Base-by-base conservation (phyloP, 2,888 invertebrate species). In the Stictocephala bisonia region DNA sequence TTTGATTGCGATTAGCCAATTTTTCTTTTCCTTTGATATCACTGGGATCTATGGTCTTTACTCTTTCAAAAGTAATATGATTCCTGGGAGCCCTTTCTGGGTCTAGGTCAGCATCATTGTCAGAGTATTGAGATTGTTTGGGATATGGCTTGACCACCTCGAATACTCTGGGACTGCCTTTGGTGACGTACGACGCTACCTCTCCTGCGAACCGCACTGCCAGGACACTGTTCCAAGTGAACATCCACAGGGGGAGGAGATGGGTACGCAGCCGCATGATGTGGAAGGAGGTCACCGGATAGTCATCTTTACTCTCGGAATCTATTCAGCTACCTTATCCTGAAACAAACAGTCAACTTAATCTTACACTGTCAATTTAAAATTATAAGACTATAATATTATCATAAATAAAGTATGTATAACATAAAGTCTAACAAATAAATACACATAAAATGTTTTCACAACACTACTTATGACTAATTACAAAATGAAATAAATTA, bases 271-370 rank as follows among this genome's bases (percentile, higher is more conserved):
- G 44, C 44, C 64, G 64, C 64, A 64, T 64, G 11, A 24, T 64
- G 18, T 11, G 22, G 13, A 6, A 11, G 22, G 15, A 15, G 44
- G 44, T 64, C 44, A 64, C 44, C 64, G 44, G 3, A 2, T 15
- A n/a, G 15, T 15, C 64, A 60, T 60, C 41, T 60, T 60, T 41
- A 15, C 64, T n/a, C n/a, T n/a, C n/a, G n/a, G n/a, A n/a, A n/a
- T n/a, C n/a, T n/a, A n/a, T n/a, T n/a, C n/a, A n/a, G n/a, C n/a
- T n/a, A n/a, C n/a, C n/a, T n/a, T n/a, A n/a, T n/a, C n/a, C n/a
- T n/a, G n/a, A n/a, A n/a, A n/a, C n/a, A n/a, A n/a, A n/a, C n/a
- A n/a, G n/a, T n/a, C n/a, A n/a, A n/a, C n/a, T n/a, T n/a, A n/a
- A n/a, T n/a, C n/a, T n/a, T n/a, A n/a, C n/a, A n/a, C n/a, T n/a